These are phyloP conservation scores for Coendou prehensilis DNA, from an alignment of 2,797 vertebrate genomes.

Conservation along the genomic window DNA sequence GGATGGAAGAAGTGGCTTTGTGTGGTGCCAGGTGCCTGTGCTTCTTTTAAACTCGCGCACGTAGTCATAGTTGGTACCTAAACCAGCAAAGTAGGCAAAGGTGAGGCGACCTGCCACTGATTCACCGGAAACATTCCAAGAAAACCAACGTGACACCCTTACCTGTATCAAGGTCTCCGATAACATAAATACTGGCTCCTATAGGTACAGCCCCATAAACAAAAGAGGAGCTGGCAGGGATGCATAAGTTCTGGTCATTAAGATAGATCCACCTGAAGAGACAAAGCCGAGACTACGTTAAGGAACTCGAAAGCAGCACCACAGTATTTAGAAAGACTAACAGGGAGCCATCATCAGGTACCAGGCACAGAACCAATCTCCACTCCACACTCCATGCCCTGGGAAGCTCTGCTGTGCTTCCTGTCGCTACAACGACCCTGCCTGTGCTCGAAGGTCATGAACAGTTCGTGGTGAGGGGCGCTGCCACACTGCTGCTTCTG, in stretches of 20 bases:
- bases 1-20: slow-evolving; percentile 92
- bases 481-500: neutral
- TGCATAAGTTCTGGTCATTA: slow-evolving; percentile 97
- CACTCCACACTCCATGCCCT: neutral
- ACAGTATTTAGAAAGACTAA: neutral
- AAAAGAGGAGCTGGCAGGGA: slow-evolving; percentile 97
- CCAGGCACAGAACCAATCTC: fast-evolving
- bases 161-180: slow-evolving; percentile 99
- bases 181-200: slow-evolving; percentile 98
- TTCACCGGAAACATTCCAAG: too few relatives aligned
- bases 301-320: neutral
- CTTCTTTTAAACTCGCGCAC: slow-evolving; percentile 98
- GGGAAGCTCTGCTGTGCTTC: neutral
- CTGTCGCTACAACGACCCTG: neutral
- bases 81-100: neutral
- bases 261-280: slow-evolving; percentile 96
- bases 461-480: too few relatives aligned
- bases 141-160: slow-evolving; percentile 57
- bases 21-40: slow-evolving; percentile 97
- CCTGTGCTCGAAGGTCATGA: neutral
- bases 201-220: slow-evolving; percentile 98
- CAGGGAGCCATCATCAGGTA: fast-evolving
- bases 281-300: neutral
- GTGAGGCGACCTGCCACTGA: neutral
- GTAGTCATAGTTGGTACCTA: slow-evolving; percentile 97